A percentile compares a stretch with the other conserved stretches of the same genome.
Conservation (phyloP, 1,140 invertebrate species). For the Tachypleus tridentatus region DNA sequence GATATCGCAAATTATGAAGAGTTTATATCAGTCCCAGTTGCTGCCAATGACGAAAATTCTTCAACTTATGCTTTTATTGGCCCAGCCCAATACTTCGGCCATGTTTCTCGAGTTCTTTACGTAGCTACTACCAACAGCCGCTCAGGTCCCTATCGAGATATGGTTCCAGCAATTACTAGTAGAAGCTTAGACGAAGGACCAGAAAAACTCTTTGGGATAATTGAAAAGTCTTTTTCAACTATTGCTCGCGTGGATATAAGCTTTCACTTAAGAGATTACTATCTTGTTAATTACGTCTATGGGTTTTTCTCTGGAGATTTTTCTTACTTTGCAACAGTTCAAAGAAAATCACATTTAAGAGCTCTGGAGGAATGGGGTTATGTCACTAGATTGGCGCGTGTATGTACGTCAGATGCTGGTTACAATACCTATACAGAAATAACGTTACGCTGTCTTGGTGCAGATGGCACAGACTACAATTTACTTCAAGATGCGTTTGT, state of each 20-base stretch:
- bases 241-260: slow-evolving; percentile 83
- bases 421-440: slow-evolving; percentile 90
- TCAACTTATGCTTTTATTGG: slow-evolving; percentile 92
- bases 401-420: slow-evolving; percentile 85
- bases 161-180: slow-evolving; percentile 83
- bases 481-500: slow-evolving; percentile 82
- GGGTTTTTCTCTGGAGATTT: slow-evolving; percentile 89
- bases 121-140: slow-evolving; percentile 90
- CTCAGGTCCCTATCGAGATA: slow-evolving; percentile 79
- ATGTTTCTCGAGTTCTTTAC: slow-evolving; percentile 69
- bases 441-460: slow-evolving; percentile 65
- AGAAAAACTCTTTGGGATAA: slow-evolving; percentile 50
- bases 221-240: slow-evolving; percentile 72
- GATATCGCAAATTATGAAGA: slow-evolving; percentile 63
- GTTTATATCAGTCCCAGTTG: slow-evolving; percentile 64
- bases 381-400: slow-evolving; percentile 73
- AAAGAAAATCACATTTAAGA: slow-evolving; percentile 78
- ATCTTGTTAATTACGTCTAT: slow-evolving; percentile 86
- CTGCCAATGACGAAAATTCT: slow-evolving; percentile 78
- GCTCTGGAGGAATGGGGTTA: slow-evolving; percentile 76
- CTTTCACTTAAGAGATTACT: slow-evolving; percentile 70
- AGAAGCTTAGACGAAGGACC: slow-evolving; percentile 40
- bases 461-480: slow-evolving; percentile 56
- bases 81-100: slow-evolving; percentile 65
- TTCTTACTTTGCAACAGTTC: slow-evolving; percentile 89